A percentile compares a stretch with the other conserved stretches of the same genome.
phyloP scores from a whole-genome alignment of 2,797 vertebrate species.

The Champsocephalus gunnari region DNA sequence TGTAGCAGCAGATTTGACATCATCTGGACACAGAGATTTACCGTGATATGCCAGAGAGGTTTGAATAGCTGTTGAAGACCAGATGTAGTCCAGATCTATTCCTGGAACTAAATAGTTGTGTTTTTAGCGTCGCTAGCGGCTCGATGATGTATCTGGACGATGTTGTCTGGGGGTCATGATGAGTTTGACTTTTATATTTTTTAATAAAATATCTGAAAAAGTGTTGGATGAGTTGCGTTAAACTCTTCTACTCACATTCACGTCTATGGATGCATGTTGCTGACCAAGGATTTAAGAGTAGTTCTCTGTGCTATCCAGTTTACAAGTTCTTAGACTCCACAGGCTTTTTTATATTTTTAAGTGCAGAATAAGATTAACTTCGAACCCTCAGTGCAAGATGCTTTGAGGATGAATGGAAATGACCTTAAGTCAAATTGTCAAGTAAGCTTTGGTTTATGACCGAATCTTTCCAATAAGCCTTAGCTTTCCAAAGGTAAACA shows the following conservation, averaged over 20 bases:
- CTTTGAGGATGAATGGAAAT: not conserved
- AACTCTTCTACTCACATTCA: not conserved
- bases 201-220: not conserved
- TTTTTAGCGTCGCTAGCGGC: not conserved
- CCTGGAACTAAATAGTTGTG: conserved; percentile 30
- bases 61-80: conserved; percentile 33
- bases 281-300: not conserved
- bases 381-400: not conserved
- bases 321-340: not conserved
- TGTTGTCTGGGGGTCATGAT: not conserved
- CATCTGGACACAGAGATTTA: conserved; percentile 62
- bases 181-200: not conserved
- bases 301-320: not conserved
- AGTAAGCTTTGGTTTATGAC: not conserved
- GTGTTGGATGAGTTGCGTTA: not conserved
- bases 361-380: not conserved
- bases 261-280: not conserved
- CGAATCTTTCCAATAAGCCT: not conserved
- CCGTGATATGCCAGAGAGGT: conserved; percentile 35
- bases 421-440: not conserved
- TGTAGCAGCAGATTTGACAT: conserved; percentile 60
- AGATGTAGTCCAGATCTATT: conserved; percentile 27
- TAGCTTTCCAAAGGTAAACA: not conserved
- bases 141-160: not conserved
- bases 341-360: not conserved